phyloP scores from a whole-genome alignment of 2,113 vertebrate species.

The Phrynosoma platyrhinos region DNA sequence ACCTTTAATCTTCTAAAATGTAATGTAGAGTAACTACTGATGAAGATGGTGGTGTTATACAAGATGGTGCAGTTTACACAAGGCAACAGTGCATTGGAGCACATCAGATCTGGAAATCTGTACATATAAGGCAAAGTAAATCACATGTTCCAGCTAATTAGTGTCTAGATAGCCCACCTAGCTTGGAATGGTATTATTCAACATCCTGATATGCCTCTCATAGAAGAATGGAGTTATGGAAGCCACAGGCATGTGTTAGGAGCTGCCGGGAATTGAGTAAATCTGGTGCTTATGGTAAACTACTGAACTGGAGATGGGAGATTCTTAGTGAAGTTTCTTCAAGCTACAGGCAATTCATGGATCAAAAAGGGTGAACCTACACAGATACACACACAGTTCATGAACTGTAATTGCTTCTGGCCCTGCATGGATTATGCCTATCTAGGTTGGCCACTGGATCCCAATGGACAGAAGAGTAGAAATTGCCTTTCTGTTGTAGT shows the following conservation, averaged over 20 bases:
- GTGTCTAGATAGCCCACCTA: neutral
- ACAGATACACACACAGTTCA: too few species aligned
- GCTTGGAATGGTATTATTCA: neutral
- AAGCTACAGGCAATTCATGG: too few species aligned
- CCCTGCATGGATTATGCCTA: neutral
- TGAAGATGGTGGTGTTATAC: neutral
- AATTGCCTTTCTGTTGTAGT: neutral
- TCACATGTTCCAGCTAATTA: neutral
- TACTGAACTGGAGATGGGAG: neutral
- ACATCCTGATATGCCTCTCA: neutral
- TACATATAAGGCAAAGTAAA: neutral
- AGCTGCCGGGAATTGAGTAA: neutral
- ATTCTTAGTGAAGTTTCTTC: neutral
- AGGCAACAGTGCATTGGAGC: neutral
- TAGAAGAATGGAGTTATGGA: neutral
- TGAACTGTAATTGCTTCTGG: neutral
- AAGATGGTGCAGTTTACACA: neutral
- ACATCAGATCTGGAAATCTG: neutral
- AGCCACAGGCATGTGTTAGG: neutral
- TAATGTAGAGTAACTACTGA: neutral
- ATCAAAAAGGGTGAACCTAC: too few species aligned
- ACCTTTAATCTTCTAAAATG: neutral
- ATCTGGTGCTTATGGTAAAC: neutral
- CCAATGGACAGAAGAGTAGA: neutral
- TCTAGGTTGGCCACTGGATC: neutral